phyloP scores from a whole-genome alignment of 2,113 vertebrate genomes.

The Periophthalmodon schlosseri region DNA sequence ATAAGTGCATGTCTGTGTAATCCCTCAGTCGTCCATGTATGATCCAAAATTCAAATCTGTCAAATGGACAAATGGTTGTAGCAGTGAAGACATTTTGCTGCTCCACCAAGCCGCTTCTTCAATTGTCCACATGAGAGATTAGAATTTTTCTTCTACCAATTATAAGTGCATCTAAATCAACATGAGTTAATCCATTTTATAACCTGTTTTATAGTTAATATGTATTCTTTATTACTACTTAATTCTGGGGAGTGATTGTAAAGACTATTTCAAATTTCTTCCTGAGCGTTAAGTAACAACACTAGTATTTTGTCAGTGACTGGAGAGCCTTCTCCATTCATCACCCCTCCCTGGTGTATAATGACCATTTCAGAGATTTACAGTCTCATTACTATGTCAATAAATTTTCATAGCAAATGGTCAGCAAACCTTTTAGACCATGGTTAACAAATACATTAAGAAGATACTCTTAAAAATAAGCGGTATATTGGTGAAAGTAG shows the following conservation, averaged over 20 bases:
- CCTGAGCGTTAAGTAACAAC: slow-evolving; percentile 2
- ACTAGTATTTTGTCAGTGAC: slow-evolving; percentile 1
- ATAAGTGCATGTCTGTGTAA: too few relatives aligned
- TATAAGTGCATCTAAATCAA: neutral
- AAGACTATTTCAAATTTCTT: neutral
- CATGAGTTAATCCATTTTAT: neutral
- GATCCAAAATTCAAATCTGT: too few relatives aligned
- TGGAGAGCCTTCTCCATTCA: neutral
- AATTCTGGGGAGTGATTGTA: neutral
- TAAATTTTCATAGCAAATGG: slow-evolving; percentile 14
- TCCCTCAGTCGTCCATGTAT: too few relatives aligned
- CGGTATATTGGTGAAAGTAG: slow-evolving; percentile 31
- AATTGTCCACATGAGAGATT: too few relatives aligned
- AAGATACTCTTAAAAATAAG: slow-evolving; percentile 18
- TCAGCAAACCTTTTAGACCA: slow-evolving; percentile 8
- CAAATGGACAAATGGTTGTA: too few relatives aligned
- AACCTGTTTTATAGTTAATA: neutral
- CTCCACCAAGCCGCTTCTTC: too few relatives aligned
- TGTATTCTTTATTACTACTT: neutral
- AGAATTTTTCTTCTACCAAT: too few relatives aligned
- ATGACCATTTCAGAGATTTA: slow-evolving; percentile 13
- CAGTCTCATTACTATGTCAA: slow-evolving; percentile 4
- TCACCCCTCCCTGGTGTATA: neutral
- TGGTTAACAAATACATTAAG: neutral
- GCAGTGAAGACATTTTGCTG: too few relatives aligned